Evolutionary conservation across 2,888 invertebrate species (phyloP), one percentile per base, ranked within the genome.

Genomic region (Lasius fuliginosus): DNA sequence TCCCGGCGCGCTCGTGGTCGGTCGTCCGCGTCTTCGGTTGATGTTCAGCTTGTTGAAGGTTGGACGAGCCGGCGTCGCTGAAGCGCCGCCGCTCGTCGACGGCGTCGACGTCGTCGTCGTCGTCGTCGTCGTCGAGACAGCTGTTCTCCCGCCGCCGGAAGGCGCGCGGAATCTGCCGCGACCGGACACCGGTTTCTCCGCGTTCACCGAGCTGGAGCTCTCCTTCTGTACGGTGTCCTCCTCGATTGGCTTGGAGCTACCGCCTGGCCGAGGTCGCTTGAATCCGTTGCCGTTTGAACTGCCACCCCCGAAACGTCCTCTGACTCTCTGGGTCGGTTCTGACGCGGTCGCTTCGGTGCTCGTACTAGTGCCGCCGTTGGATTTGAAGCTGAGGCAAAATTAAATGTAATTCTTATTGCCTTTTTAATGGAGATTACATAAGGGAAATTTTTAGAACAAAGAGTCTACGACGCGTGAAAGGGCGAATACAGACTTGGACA

Each of bases 201-300:
- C 90, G 77, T 90, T 92, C 0, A 87, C 90, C 0, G 91, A 89
- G 46, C 91, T 90, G 33, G 92, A 88, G 40, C 90, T 92, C 5
- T 95, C 93, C 77, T 94, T 95, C 53, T 95, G 94, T 2, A 92
- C 84, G 23, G 92, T 92, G 67, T 91, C 92, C 53, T 95, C 95
- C 0, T 93, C 93, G 0, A 86, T 84, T 0, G 87, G 88, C 12
- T 87, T 83, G 30, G 82, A 87, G 42, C 90, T 94, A 56, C 90
- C 93, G 11, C 92, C 87, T 1, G 95, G 94, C 64, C 93, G 92
- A 6, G 92, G 87, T 84, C 93, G 90, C 73, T 93, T 94, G 86
- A 89, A 94, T n/a, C 93, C 92, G 42, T 88, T 42, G 3, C 88
- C 87, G 18, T 90, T 79, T 3, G 90, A 87, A 8, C 85, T 82